These are phyloP conservation scores for Hemiscyllium ocellatum DNA, from an alignment of 2,113 vertebrate genomes.

Conservation along the genomic window DNA sequence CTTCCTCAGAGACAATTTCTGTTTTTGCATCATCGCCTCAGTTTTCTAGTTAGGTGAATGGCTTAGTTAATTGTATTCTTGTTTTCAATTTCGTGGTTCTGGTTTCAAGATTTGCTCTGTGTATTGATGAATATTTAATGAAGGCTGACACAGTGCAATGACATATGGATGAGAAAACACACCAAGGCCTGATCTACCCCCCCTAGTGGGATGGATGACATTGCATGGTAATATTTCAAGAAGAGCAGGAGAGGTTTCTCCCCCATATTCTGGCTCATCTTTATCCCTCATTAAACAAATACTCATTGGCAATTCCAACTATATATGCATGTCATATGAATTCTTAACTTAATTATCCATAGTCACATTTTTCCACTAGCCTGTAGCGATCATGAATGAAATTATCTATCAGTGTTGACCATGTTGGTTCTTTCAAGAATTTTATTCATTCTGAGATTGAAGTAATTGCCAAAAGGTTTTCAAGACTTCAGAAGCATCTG, in stretches of 20 bases:
- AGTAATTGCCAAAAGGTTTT: no score
- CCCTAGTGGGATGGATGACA: neutral
- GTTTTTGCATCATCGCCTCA: neutral
- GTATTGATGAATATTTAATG: neutral
- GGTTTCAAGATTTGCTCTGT: neutral
- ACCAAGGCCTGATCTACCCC: neutral
- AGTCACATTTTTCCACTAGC: no score
- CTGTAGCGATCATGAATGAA: no score
- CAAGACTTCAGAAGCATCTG: no score
- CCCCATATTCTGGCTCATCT: neutral
- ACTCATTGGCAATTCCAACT: no score
- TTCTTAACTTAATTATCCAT: no score
- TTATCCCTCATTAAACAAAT: neutral
- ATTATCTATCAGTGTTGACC: no score
- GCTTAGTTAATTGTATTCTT: neutral
- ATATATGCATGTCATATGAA: no score
- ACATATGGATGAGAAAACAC: neutral
- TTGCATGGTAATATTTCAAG: neutral
- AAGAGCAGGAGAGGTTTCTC: neutral
- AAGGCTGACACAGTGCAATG: neutral
- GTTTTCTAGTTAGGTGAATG: neutral
- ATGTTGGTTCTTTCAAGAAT: no score
- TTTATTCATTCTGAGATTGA: no score
- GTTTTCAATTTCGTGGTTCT: neutral
- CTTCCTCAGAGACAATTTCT: no score